phyloP scores from a whole-genome alignment of 1,140 invertebrate species.

The Pogonus chalceus region DNA sequence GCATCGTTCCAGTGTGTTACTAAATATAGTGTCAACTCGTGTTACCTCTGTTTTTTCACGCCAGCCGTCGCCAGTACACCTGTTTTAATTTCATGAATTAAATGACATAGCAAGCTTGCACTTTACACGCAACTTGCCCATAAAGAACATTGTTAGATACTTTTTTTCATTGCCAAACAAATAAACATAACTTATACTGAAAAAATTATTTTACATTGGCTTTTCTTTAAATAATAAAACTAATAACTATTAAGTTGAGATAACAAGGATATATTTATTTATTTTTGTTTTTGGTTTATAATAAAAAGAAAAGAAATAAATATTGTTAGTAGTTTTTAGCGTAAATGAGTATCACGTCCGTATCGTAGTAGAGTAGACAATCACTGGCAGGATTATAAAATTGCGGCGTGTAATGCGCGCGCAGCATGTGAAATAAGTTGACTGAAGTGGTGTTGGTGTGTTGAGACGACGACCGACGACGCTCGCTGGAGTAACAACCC shows the following conservation, averaged over 20 bases:
- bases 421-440: not conserved
- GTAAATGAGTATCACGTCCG: no score
- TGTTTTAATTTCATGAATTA: conserved; percentile 5
- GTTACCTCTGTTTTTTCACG: conserved; percentile 1
- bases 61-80: not conserved
- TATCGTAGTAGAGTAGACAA: not conserved
- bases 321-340: no score
- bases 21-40: conserved; percentile 6
- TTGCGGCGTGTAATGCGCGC: not conserved
- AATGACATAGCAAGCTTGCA: not conserved
- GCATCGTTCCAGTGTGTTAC: conserved; percentile 4
- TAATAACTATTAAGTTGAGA: no score
- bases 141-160: not conserved
- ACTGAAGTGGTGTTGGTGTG: no score
- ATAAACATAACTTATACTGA: no score
- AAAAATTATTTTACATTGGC: no score
- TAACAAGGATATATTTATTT: no score
- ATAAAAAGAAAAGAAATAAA: no score
- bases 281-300: no score
- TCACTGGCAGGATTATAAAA: not conserved
- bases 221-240: no score
- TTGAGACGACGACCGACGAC: no score
- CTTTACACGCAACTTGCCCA: not conserved
- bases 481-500: not conserved
- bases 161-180: no score